These are phyloP conservation scores for Ammodramus savannarum DNA, from an alignment of 2,113 vertebrate genomes.

Conservation along the genomic window DNA sequence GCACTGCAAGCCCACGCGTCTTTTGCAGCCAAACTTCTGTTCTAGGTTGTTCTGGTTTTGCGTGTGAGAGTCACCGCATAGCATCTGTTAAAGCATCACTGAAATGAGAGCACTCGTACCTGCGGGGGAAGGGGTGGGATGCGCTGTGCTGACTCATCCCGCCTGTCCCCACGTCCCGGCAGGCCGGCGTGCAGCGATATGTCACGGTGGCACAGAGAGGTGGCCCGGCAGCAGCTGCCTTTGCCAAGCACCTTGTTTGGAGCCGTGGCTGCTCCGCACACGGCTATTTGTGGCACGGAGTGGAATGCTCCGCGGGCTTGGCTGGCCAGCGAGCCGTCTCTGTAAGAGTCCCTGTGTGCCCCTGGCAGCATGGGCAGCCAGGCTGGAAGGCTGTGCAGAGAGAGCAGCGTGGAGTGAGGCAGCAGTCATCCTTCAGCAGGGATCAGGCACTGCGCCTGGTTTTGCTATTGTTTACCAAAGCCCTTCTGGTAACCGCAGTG, in stretches of 20 bases:
- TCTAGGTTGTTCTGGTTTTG: background rate
- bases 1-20: background rate
- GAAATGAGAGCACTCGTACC: background rate
- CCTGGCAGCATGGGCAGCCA: background rate
- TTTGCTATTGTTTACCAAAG: background rate
- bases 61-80: fast-evolving
- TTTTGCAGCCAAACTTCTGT: background rate
- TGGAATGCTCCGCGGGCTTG: conserved; percentile 19
- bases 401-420: background rate
- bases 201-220: background rate
- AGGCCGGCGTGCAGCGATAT: background rate
- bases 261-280: conserved; percentile 48
- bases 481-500: background rate
- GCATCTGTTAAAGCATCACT: background rate
- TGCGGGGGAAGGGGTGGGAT: background rate
- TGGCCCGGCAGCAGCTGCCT: conserved; percentile 74
- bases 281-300: conserved; percentile 79
- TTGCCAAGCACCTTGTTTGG: conserved; percentile 75
- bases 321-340: conserved; percentile 10
- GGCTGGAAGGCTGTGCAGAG: background rate
- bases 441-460: background rate
- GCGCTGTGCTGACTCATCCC: background rate
- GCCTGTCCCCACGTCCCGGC: fast-evolving
- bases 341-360: conserved; percentile 53
- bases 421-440: background rate